Percentiles rank a stretch among this genome's conserved stretches.
phyloP scores from a whole-genome alignment of 2,113 vertebrate genomes.

The Elanus axillaris region DNA sequence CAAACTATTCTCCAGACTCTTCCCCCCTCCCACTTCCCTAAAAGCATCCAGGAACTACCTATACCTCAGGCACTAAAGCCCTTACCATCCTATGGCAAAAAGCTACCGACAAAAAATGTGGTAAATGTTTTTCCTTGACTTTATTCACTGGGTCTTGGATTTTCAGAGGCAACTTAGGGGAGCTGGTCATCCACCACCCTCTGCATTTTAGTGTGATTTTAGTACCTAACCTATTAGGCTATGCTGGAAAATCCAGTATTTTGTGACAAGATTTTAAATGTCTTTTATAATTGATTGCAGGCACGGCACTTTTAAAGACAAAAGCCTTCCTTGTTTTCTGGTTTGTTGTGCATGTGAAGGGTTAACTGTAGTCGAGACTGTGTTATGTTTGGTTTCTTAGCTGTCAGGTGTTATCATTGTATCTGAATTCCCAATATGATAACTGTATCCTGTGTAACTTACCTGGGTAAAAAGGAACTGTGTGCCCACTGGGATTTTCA shows the following conservation, averaged over 20 bases:
- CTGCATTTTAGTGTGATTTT: conserved; percentile 43
- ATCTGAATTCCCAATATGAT: conserved; percentile 25
- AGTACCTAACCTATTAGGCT: neutral
- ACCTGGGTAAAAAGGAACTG: neutral
- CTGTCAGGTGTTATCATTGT: conserved; percentile 31
- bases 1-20: conserved; percentile 80
- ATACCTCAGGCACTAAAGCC: conserved; percentile 82
- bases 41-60: conserved; percentile 81
- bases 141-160: conserved; percentile 4
- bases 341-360: conserved; percentile 54
- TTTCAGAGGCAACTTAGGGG: conserved; percentile 37
- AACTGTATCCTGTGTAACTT: neutral
- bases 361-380: conserved; percentile 27
- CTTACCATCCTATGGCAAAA: conserved; percentile 62
- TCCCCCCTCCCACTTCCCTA: conserved; percentile 76
- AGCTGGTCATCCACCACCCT: neutral
- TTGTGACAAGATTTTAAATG: conserved; percentile 45
- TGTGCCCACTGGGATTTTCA: neutral
- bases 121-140: conserved; percentile 70
- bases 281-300: conserved; percentile 38
- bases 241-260: conserved; percentile 15
- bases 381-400: conserved; percentile 16
- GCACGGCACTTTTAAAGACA: conserved; percentile 54
- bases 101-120: conserved; percentile 58
- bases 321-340: conserved; percentile 39